Evolutionary conservation across 2,888 invertebrate genomes (phyloP).

Genomic region (Diarsia brunnea): DNA sequence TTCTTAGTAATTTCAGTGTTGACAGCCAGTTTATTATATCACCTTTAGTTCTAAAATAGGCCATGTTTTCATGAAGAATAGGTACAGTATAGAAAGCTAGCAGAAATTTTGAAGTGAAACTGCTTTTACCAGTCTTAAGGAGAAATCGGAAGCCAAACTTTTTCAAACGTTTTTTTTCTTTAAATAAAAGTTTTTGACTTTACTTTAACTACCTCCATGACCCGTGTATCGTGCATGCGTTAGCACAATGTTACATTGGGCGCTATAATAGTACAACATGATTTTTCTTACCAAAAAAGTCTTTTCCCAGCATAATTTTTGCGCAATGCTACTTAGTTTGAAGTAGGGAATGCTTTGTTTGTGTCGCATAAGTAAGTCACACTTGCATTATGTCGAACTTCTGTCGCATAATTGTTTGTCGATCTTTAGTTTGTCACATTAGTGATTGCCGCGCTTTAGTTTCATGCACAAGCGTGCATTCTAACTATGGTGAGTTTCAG

Average conservation of each 20-base stretch:
- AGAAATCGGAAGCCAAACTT: background rate
- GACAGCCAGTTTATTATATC: background rate
- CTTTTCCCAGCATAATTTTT: background rate
- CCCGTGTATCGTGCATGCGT: background rate
- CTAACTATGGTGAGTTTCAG: background rate
- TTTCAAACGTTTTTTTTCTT: background rate
- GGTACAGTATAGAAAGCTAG: background rate
- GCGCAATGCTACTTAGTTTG: background rate
- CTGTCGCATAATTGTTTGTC: background rate
- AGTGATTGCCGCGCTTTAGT: background rate
- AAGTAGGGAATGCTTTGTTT: background rate
- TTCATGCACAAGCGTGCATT: background rate
- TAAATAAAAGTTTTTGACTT: background rate
- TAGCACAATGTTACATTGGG: background rate
- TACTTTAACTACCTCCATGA: background rate
- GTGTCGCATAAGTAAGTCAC: background rate
- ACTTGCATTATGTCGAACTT: background rate
- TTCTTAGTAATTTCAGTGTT: background rate
- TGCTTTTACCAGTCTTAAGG: background rate
- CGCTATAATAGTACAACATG: background rate
- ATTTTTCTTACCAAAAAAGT: background rate
- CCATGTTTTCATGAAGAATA: background rate
- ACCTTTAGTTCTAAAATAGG: background rate
- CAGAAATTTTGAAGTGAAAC: background rate
- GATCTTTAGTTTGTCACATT: background rate